Evolutionary conservation across 2,113 vertebrate species (phyloP), one percentile per base, ranked within the genome.

Genomic region (Alligator sinensis): DNA sequence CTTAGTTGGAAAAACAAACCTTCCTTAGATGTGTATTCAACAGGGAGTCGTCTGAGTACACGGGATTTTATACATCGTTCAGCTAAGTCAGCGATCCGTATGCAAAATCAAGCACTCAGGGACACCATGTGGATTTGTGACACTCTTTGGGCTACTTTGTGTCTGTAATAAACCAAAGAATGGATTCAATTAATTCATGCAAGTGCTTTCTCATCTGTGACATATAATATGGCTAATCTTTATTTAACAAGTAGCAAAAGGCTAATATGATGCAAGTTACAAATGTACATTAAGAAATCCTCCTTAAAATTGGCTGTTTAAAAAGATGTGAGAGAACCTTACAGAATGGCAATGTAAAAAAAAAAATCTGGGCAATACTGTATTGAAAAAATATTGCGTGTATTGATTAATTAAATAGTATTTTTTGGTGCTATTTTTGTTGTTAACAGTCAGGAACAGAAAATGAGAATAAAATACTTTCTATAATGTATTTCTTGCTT

Each of bases 61-160:
- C 91, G 95, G 92, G 96, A 98, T 97, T 98, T 98, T 96, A 97
- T 96, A 97, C 95, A 95, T 97, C 94, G 82, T 97, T 98, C 98
- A 97, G 97, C 94, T 96, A 97, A 98, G 96, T 98, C 97, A 97
- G 97, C 95, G 82, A 97, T 97, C 97, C 97, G 94, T 97, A 98
- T 97, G 96, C 97, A 97, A 97, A 97, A 93, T 95, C 97, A 94
- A 96, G 94, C 62, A 82, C 95, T 95, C 92, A 95, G 96, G 97
- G 95, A 97, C 94, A 57, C 96, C 96, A 93, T 96, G 96, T 96
- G 94, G 97, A 96, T 97, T 98, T 97, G 96, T 95, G 97, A 97
- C 97, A 98, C 96, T 97, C 96, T 97, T 97, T 92, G 92, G 96
- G 97, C 93, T 77, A 97, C 95, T 94, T 72, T 95, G 94, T 96